Conservation (phyloP, 1,140 invertebrate genomes). For the Drosophila mayri region DNA sequence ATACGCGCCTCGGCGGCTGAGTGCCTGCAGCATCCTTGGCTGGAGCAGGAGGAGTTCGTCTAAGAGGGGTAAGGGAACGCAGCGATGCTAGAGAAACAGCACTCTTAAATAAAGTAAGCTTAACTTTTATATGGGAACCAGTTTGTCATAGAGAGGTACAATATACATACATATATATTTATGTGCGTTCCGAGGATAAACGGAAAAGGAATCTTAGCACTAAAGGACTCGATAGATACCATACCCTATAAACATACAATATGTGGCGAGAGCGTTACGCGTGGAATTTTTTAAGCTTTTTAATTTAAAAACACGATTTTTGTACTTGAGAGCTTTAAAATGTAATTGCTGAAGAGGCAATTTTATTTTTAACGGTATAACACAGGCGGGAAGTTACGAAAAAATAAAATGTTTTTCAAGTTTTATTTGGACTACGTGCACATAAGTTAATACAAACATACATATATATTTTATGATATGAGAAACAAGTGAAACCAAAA, state of each 20-base stretch:
- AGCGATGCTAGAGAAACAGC: slow-evolving; percentile 5
- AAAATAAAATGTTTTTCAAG: slow-evolving; percentile 45
- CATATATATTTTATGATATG: slow-evolving; percentile 52
- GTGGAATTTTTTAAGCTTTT: slow-evolving; percentile 74
- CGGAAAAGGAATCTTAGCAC: slow-evolving; percentile 23
- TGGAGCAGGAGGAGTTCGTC: slow-evolving; percentile 88
- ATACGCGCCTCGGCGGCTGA: slow-evolving; percentile 96
- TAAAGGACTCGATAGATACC: slow-evolving; percentile 29
- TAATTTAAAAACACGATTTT: slow-evolving; percentile 70
- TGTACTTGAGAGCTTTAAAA: slow-evolving; percentile 79
- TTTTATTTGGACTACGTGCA: slow-evolving; percentile 51
- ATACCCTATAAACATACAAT: slow-evolving; percentile 20
- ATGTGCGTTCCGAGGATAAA: slow-evolving; percentile 1
- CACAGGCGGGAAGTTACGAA: slow-evolving; percentile 29
- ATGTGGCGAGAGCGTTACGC: slow-evolving; percentile 24
- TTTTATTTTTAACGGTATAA: slow-evolving; percentile 48
- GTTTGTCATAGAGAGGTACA: slow-evolving; percentile 37
- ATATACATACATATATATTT: slow-evolving; percentile 29
- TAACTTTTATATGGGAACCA: slow-evolving; percentile 63
- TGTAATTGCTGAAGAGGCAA: slow-evolving; percentile 46
- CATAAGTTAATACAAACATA: slow-evolving; percentile 23
- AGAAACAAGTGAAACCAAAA: slow-evolving; percentile 36
- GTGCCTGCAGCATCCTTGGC: slow-evolving; percentile 97
- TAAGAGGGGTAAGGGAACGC: slow-evolving; percentile 26
- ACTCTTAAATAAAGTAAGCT: slow-evolving; percentile 31